Conservation (phyloP, 2,888 invertebrate species). For the Acanthoscelides obtectus region DNA sequence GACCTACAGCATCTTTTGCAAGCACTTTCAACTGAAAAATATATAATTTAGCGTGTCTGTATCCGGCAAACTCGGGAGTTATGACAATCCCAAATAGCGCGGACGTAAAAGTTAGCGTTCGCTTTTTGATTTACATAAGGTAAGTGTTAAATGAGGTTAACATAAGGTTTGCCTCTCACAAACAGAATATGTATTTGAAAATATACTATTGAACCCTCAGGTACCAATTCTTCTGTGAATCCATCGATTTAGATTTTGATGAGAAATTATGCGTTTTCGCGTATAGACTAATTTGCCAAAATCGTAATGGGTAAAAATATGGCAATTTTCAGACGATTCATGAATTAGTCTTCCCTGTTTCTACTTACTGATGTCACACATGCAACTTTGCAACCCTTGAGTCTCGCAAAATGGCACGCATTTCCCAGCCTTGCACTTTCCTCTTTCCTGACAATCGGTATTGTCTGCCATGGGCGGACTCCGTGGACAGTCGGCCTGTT, state of each 20-base stretch:
- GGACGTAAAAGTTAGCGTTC: too few species aligned
- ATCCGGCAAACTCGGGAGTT: too few species aligned
- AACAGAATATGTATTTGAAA: neutral
- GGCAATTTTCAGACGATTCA: neutral
- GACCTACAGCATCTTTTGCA: conserved; percentile 92
- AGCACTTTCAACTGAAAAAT: conserved; percentile 74
- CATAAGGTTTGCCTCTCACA: neutral
- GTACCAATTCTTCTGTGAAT: too few species aligned
- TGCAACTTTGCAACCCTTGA: conserved; percentile 87
- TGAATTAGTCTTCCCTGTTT: too few species aligned
- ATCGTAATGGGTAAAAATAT: neutral
- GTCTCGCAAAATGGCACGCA: conserved; percentile 95
- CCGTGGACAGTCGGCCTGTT: conserved; percentile 73
- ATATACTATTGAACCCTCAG: too few species aligned
- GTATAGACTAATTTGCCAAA: neutral
- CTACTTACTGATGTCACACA: conserved; percentile 84
- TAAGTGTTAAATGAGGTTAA: too few species aligned
- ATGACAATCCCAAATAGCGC: too few species aligned
- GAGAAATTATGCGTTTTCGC: neutral
- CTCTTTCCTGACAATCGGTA: conserved; percentile 86
- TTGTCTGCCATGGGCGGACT: conserved; percentile 84
- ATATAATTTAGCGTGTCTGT: neutral
- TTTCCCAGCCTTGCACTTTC: conserved; percentile 84
- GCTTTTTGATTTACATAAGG: too few species aligned
- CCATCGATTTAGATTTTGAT: too few species aligned